Evolutionary conservation across 1,140 invertebrate genomes (phyloP).

Genomic region (Rhyzopertha dominica): DNA sequence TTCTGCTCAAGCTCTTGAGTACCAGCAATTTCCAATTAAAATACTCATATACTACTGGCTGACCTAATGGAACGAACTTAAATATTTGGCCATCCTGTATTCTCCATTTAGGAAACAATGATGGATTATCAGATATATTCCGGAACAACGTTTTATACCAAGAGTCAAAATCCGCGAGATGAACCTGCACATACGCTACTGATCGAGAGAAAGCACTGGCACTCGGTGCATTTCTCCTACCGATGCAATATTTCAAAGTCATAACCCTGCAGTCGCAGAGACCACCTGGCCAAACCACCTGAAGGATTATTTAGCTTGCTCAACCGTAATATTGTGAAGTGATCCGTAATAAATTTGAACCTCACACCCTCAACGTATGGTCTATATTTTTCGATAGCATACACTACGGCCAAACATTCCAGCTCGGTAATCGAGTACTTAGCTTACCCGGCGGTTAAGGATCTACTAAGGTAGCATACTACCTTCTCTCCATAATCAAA

Average conservation of each 20-base stretch:
- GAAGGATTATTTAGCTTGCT: no score
- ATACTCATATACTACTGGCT: background rate
- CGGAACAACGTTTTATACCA: no score
- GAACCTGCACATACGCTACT: slow-evolving; percentile 38
- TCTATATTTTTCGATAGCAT: slow-evolving; percentile 43
- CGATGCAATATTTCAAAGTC: no score
- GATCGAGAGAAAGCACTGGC: no score
- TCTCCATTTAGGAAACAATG: slow-evolving; percentile 3
- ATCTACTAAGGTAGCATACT: no score
- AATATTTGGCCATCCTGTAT: slow-evolving; percentile 8
- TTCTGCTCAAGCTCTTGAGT: no score
- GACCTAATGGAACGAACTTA: slow-evolving; percentile 3
- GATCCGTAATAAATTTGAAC: slow-evolving; percentile 42
- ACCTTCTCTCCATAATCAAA: no score
- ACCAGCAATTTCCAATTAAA: slow-evolving; percentile 11
- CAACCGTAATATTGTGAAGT: slow-evolving; percentile 9
- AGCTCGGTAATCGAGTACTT: slow-evolving; percentile 39
- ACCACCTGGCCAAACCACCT: no score
- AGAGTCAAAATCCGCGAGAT: no score
- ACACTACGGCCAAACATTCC: slow-evolving; percentile 47
- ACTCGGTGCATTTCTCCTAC: no score
- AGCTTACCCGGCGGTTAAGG: slow-evolving; percentile 36
- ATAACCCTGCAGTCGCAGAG: no score
- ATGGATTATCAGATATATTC: no score
- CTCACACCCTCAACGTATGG: slow-evolving; percentile 42